Base-by-base conservation (phyloP, 2,797 vertebrate species). In the Ictinia mississippiensis region DNA sequence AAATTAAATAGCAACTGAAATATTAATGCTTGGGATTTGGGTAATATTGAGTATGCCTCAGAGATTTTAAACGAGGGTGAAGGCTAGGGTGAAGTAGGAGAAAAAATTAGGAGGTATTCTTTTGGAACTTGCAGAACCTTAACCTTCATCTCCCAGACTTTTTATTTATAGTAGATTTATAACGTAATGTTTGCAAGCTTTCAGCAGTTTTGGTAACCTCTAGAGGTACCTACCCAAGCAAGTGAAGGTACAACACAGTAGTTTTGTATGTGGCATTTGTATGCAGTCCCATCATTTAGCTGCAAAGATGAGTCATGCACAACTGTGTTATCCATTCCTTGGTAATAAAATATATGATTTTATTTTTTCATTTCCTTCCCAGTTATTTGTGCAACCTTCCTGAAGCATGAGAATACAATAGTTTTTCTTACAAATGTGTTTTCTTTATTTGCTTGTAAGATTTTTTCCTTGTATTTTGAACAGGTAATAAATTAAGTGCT, bases 1-100 rank as follows among this genome's bases (percentile, higher is more conserved):
- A 90, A 93, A 92, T 87, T 66, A 91, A 91, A 83, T 55, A 90
- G 49, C 22, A 90, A 67, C 49, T 83, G 56, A 73, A 95, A 88
- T 91, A 90, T 68, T 88, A 81, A 35, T 88, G 37, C 42, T 84
- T 89, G 84, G 49, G 58, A 80, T 94, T 93, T 90, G 68, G 19
- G 23, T 88, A 67, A 59, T 68, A 62, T 1, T 61, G 52, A 71
- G 14, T 66, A 49, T 74, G 28, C 68, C 75, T 81, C 61, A 71
- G 75, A 73, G 49, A 88, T 68, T 83, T 88, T 65, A 61, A 91
- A 63, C 15, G n/a, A n/a, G n/a, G n/a, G n/a, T n/a, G n/a, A n/a
- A 67, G 55, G 19, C 42, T 6, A 17, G 35, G 26, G 9, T 66
- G n/a, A 80, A 70, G 10, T 18, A 25, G 19, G 20, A 81, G 35